Conservation (phyloP, 2,113 vertebrate genomes). For the Platycercus adscitus region DNA sequence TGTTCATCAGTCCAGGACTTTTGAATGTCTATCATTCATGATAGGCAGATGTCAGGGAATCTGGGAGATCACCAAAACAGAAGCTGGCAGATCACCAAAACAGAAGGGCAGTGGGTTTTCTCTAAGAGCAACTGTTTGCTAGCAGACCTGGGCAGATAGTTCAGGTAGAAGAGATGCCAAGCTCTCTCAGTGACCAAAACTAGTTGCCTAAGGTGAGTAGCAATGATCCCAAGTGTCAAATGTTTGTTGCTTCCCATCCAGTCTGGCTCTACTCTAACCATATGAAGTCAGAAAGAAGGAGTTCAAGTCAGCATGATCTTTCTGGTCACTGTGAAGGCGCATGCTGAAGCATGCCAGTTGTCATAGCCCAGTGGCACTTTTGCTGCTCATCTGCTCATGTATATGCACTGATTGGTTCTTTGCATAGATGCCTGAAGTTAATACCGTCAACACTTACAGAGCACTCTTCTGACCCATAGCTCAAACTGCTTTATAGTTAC, state of each 20-base stretch:
- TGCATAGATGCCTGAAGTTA: not conserved
- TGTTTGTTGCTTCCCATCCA: not conserved
- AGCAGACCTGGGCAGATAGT: not conserved
- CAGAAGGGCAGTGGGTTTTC: not conserved
- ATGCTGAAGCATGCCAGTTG: not conserved
- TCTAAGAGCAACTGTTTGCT: not conserved
- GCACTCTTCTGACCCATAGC: not conserved
- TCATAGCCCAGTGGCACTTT: not conserved
- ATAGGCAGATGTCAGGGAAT: not conserved
- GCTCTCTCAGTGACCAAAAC: not conserved
- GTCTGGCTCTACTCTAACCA: not conserved
- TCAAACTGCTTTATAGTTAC: not conserved
- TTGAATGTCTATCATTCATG: not conserved
- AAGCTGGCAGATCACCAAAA: not conserved
- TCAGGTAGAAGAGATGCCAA: rapidly evolving
- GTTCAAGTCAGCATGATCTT: not conserved
- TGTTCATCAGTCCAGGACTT: not conserved
- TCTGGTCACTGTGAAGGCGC: not conserved
- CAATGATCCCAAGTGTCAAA: not conserved
- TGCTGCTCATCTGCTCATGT: not conserved
- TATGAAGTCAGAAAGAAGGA: not conserved
- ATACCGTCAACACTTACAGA: not conserved
- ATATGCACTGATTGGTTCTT: not conserved
- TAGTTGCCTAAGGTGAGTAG: not conserved
- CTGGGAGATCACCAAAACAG: not conserved